phyloP scores from a whole-genome alignment of 2,113 vertebrate genomes.

The Macrotus californicus region DNA sequence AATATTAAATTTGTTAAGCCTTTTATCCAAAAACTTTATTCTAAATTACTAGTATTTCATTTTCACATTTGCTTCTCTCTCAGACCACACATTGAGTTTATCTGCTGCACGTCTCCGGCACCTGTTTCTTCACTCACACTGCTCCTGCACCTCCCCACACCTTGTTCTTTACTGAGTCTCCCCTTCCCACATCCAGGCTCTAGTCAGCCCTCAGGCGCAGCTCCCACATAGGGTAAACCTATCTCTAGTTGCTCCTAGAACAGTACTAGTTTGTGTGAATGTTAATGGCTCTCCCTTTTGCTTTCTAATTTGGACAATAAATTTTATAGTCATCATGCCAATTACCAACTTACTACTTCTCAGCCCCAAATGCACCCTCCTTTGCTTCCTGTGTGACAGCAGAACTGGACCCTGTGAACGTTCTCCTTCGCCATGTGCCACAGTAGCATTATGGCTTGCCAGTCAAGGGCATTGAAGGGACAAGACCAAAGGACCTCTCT shows the following conservation, averaged over 20 bases:
- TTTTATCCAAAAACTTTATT: background rate
- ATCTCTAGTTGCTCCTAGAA: background rate
- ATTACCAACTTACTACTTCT: background rate
- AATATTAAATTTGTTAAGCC: background rate
- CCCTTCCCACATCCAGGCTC: background rate
- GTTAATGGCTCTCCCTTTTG: background rate
- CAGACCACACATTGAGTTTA: background rate
- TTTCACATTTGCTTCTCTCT: background rate
- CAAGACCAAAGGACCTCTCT: background rate
- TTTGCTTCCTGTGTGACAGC: background rate
- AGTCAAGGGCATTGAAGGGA: background rate
- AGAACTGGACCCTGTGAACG: background rate
- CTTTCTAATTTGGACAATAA: constrained; percentile 11
- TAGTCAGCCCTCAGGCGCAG: background rate
- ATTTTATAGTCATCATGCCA: background rate
- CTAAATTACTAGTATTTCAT: background rate
- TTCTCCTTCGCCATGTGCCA: background rate
- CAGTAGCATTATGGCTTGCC: background rate
- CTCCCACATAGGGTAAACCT: background rate
- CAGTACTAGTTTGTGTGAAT: background rate
- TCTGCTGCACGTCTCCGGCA: background rate
- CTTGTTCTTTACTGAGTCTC: background rate
- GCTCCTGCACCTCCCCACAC: background rate
- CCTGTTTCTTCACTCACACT: background rate
- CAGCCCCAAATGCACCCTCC: background rate